Percentiles rank a stretch among this genome's conserved stretches.
Conservation (phyloP, 2,888 invertebrate genomes). For the Hoplodrina blanda region DNA sequence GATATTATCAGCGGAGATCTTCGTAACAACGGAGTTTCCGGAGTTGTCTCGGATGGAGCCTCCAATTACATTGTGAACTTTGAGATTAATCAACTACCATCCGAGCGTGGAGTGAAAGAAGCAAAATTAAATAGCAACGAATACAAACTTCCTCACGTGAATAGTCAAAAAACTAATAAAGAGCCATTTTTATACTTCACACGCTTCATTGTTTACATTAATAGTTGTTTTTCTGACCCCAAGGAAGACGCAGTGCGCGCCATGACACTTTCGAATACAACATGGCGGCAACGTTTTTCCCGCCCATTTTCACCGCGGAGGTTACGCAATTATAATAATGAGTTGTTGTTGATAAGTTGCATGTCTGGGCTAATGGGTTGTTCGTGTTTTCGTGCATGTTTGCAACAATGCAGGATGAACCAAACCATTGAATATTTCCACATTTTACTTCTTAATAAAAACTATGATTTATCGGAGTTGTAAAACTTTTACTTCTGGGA, state of each 20-base stretch:
- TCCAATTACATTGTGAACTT: constrained; percentile 28
- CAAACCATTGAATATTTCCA: constrained; percentile 25
- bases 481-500: constrained; percentile 36
- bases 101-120: constrained; percentile 21
- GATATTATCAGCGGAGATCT: constrained; percentile 26
- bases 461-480: constrained; percentile 14
- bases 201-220: constrained; percentile 65
- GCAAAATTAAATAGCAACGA: constrained; percentile 24
- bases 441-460: constrained; percentile 41
- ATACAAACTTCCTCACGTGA: constrained; percentile 47
- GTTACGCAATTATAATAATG: constrained; percentile 50
- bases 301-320: constrained; percentile 72
- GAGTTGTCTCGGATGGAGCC: neutral
- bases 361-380: constrained; percentile 49
- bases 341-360: constrained; percentile 44
- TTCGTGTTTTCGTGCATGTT: constrained; percentile 53
- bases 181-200: constrained; percentile 63
- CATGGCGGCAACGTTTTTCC: constrained; percentile 72
- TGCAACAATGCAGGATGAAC: constrained; percentile 31
- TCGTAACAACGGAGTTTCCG: constrained; percentile 23
- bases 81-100: constrained; percentile 14
- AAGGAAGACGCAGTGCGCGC: constrained; percentile 68
- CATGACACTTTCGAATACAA: constrained; percentile 79
- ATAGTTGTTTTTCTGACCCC: constrained; percentile 63
- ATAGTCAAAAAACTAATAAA: constrained; percentile 49